phyloP scores from a whole-genome alignment of 2,888 invertebrate species.

The Chloromyia formosa region DNA sequence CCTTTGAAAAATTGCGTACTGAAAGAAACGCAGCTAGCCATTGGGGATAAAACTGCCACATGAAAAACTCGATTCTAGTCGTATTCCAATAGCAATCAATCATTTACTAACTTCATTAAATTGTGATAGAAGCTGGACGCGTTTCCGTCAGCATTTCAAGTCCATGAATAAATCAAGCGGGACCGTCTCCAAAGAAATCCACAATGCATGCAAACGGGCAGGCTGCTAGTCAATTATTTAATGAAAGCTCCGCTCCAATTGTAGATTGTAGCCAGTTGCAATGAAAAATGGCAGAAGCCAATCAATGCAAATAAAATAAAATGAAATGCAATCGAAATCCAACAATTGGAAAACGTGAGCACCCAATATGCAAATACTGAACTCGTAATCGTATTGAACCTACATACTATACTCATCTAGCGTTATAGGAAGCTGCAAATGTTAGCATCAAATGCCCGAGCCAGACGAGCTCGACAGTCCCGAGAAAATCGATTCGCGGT shows the following conservation, averaged over 20 bases:
- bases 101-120: constrained; percentile 40
- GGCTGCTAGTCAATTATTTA: constrained; percentile 41
- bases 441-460: neutral
- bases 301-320: constrained; percentile 41
- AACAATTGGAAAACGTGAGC: constrained; percentile 47
- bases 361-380: constrained; percentile 43
- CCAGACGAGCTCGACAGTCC: constrained; percentile 13
- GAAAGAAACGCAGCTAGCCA: too few relatives aligned
- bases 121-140: constrained; percentile 22
- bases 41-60: too few relatives aligned
- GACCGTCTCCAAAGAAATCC: constrained; percentile 18
- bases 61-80: constrained; percentile 8
- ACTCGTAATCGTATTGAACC: neutral
- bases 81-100: constrained; percentile 24
- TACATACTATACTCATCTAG: neutral
- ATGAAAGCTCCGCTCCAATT: constrained; percentile 43
- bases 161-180: constrained; percentile 1
- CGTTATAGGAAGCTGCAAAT: neutral
- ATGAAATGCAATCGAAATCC: constrained; percentile 37
- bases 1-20: too few relatives aligned
- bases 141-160: constrained; percentile 28
- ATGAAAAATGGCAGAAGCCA: constrained; percentile 36
- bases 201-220: neutral
- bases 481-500: constrained; percentile 37
- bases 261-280: constrained; percentile 22